Evolutionary conservation across 2,888 invertebrate species (phyloP), one percentile per base, ranked within the genome.

Genomic region (Germaria angustata): DNA sequence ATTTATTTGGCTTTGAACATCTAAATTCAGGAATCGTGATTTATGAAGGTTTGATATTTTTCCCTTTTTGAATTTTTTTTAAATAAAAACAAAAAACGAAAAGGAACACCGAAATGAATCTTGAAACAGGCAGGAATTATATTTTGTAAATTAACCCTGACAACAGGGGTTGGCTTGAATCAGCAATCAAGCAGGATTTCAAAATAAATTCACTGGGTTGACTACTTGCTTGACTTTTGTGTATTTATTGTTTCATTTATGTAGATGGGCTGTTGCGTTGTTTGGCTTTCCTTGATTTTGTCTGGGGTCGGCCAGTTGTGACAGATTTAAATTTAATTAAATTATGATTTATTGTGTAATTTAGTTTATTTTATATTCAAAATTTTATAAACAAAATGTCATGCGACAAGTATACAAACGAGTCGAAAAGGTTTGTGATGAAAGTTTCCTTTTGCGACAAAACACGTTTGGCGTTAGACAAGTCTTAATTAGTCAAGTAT

Each of bases 291-390:
- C 41, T 57, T 44, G 28, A 28, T 53, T 46, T 77, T 53, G n/a
- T 65, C 36, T 55, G 24, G 65, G 69, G 78, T 44, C 69, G 36
- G n/a, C 11, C 28, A 69, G 66, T 75, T 75, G 75, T 46, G 69
- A 75, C 78, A 79, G 78, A 82, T 82, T 82, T 71, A 75, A 75
- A 69, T 82, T 78, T 82, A 82, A 82, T 82, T 82, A 82, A 82
- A 78, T 59, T 75, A 78, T 82, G 78, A 82, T 82, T 78, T 79
- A 82, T 82, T 69, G 36, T 49, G 1, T 15, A 46, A 39, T 55
- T 51, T 22, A 22, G 15, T 61, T 49, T 59, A 49, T 49, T 36
- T 57, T 15, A 32, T 7, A 20, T 34, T 71, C 36, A 3, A 28
- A 3, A 28, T 32, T 61, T n/a, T 28, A 15, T 32, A n/a, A 11